Base-by-base conservation (phyloP, 2,888 invertebrate species). In the Polydrusus cervinus region DNA sequence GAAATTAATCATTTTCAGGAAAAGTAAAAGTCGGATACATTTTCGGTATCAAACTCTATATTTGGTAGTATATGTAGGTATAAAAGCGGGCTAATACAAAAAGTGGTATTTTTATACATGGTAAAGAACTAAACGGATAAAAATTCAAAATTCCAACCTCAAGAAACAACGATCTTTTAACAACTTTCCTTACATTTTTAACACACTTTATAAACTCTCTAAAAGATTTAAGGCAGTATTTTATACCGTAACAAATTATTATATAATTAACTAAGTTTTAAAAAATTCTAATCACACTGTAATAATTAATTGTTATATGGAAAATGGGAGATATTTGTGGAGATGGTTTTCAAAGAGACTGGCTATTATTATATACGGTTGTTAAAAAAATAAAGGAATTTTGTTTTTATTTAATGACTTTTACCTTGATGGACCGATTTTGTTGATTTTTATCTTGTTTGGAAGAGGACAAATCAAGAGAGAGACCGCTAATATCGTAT, bases 101-200 rank as follows among this genome's bases (percentile, higher is more conserved):
- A 69, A 74, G 55, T 62, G 18, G 25, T 34, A 38, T 49, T 16
- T 77, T 80, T 82, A 81, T 80, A 82, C 80, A 81, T 71, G 78
- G 81, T 45, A 64, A 47, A 18, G 45, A 64, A 47, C 45, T 16
- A 20, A 16, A 81, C 80, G 81, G 34, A 34, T 34, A 82, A 81
- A 25, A 80, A 80, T 77, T 74, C 75, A 81, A 79, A 81, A 82
- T 80, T 78, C 80, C 81, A 82, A 82, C 80, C n/a, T n/a, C 76
- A 76, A 78, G 78, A 79, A 80, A 71, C 43, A 43, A 25, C 25
- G 25, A 25, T 73, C 40, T 67, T 68, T 78, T 78, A 78, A 79
- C 81, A 81, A 81, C 81, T 80, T 81, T 82, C 81, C 80, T 78
- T 76, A 69, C 18, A 25, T 62, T 77, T 57, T 65, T 76, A 82